A percentile compares a stretch with the other conserved stretches of the same genome.
phyloP scores from a whole-genome alignment of 2,888 invertebrate genomes.

The Callosobruchus maculatus region DNA sequence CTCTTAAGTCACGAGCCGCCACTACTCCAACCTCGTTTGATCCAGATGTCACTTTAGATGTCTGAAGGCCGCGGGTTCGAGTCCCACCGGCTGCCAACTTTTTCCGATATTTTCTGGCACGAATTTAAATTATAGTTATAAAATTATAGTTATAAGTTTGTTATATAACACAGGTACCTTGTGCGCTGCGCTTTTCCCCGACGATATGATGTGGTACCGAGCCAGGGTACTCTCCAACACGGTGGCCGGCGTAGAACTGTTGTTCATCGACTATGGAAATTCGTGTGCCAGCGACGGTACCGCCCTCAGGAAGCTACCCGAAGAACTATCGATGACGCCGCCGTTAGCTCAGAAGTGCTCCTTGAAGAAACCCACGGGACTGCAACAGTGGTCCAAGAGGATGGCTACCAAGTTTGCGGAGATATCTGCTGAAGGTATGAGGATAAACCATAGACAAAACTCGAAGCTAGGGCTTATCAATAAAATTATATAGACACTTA shows the following conservation, averaged over 20 bases:
- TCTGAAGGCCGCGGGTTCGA: too few species aligned
- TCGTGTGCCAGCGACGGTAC: conserved; percentile 56
- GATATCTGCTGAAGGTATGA: conserved; percentile 63
- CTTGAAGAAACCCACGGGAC: conserved; percentile 50
- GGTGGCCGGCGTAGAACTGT: conserved; percentile 56
- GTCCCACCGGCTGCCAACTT: too few species aligned
- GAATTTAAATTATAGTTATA: too few species aligned
- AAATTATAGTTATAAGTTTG: neutral
- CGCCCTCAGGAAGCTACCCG: conserved; percentile 59
- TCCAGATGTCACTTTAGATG: too few species aligned
- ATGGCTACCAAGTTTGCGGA: conserved; percentile 65
- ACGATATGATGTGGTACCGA: conserved; percentile 66
- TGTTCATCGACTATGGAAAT: conserved; percentile 70
- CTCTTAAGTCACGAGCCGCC: too few species aligned
- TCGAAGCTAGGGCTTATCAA: too few species aligned
- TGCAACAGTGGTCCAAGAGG: conserved; percentile 60
- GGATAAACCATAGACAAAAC: too few species aligned
- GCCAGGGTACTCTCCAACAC: conserved; percentile 58
- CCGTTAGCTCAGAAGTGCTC: conserved; percentile 63
- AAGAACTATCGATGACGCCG: conserved; percentile 55
- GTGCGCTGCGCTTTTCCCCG: conserved; percentile 64
- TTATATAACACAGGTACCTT: conserved; percentile 50
- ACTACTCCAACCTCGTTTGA: too few species aligned
- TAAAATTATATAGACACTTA: too few species aligned
- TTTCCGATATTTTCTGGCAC: too few species aligned